phyloP scores from a whole-genome alignment of 2,888 invertebrate species.

The Drosophila melanosoma region DNA sequence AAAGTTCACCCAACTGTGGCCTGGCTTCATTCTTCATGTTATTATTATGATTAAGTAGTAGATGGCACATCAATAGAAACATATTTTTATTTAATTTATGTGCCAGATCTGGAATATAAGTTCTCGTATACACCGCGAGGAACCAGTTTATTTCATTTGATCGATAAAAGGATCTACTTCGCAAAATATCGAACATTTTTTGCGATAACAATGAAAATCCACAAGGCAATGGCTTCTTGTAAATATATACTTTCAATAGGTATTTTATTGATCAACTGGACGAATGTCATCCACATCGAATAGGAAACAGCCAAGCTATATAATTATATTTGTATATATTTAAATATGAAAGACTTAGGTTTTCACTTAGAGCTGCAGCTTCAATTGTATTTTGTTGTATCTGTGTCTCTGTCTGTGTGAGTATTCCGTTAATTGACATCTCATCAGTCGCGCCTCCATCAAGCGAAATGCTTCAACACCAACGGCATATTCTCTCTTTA shows the following conservation, averaged over 20 bases:
- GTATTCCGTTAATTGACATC: constrained; percentile 26
- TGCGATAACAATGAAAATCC: not conserved
- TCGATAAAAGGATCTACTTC: not conserved
- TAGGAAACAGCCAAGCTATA: not conserved
- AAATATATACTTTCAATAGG: not conserved
- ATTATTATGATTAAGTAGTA: not conserved
- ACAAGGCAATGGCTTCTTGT: too few relatives aligned
- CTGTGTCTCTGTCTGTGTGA: not conserved
- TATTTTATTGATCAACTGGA: not conserved
- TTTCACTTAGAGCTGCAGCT: not conserved
- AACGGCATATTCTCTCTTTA: not conserved
- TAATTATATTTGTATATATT: not conserved
- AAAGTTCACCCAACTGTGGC: not conserved
- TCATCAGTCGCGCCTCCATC: constrained; percentile 23
- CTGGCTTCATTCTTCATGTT: not conserved
- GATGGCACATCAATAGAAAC: not conserved
- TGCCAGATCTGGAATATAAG: not conserved
- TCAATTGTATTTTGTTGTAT: not conserved
- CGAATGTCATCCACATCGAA: not conserved
- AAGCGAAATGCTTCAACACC: constrained; percentile 14
- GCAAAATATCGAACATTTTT: not conserved
- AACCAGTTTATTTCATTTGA: not conserved
- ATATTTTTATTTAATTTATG: too few relatives aligned
- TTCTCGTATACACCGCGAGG: not conserved
- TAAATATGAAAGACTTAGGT: not conserved